Evolutionary conservation across 2,797 vertebrate species (phyloP).

Genomic region (Thamnophis elegans): DNA sequence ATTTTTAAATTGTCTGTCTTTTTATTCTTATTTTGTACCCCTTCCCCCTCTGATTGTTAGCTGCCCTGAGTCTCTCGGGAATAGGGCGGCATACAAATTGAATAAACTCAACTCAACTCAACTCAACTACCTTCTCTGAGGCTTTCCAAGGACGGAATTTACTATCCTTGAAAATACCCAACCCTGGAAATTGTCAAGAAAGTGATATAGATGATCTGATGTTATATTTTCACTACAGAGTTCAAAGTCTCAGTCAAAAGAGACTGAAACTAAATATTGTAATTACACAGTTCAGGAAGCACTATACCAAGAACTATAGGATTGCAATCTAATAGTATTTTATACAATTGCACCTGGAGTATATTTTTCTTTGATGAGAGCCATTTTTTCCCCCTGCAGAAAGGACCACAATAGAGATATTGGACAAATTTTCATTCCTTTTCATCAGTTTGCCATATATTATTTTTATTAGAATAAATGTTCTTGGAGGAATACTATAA

Average conservation of each 20-base stretch:
- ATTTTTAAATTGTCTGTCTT: no score
- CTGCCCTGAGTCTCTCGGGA: no score
- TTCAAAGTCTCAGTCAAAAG: not conserved
- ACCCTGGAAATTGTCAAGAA: not conserved
- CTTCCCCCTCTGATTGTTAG: no score
- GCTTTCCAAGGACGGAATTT: not conserved
- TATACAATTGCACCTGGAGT: not conserved
- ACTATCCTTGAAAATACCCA: not conserved
- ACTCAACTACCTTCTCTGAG: not conserved
- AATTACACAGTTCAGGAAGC: not conserved
- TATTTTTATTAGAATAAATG: not conserved
- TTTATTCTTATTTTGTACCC: no score
- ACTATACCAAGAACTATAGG: not conserved
- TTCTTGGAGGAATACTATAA: not conserved
- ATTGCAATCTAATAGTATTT: not conserved
- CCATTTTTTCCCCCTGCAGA: not conserved
- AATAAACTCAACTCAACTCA: no score
- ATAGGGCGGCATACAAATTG: no score
- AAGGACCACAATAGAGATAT: not conserved
- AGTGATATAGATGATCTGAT: not conserved
- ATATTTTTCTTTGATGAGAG: not conserved
- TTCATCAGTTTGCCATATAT: not conserved
- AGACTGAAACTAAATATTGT: not conserved
- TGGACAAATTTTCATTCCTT: not conserved
- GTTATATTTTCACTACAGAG: not conserved